These are phyloP conservation scores for Cynopterus sphinx DNA, from an alignment of 2,797 vertebrate species.

Conservation along the genomic window DNA sequence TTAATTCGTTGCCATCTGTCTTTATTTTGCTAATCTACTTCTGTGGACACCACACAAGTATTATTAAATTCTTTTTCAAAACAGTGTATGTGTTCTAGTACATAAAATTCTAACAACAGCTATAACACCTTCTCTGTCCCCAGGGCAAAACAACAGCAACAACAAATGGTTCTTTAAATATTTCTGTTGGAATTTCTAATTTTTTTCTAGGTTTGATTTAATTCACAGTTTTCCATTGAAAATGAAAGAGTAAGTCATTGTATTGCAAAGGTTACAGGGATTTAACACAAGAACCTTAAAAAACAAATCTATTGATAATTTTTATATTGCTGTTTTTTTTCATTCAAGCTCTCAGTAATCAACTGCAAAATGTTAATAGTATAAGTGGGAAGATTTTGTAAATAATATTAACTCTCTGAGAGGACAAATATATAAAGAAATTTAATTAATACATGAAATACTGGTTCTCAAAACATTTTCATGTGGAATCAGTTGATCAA, in stretches of 20 bases:
- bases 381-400: neutral
- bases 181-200: constrained; percentile 48
- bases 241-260: neutral
- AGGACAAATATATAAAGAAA: constrained; percentile 13
- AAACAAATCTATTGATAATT: neutral
- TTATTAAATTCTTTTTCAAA: constrained; percentile 43
- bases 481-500: neutral
- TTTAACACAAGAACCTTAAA: neutral
- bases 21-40: constrained; percentile 71
- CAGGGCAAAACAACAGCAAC: neutral
- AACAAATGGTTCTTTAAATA: neutral
- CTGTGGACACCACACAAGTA: neutral
- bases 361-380: neutral
- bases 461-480: neutral
- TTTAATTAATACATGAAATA: constrained; percentile 11
- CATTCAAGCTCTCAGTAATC: neutral
- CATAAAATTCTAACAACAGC: neutral
- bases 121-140: neutral
- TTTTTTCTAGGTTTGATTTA: constrained; percentile 20
- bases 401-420: neutral
- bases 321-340: neutral
- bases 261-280: neutral
- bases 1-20: constrained; percentile 64
- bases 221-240: neutral
- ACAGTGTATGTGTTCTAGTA: neutral